These are phyloP conservation scores for Napeogenes inachia DNA, from an alignment of 2,888 invertebrate species.

Conservation along the genomic window DNA sequence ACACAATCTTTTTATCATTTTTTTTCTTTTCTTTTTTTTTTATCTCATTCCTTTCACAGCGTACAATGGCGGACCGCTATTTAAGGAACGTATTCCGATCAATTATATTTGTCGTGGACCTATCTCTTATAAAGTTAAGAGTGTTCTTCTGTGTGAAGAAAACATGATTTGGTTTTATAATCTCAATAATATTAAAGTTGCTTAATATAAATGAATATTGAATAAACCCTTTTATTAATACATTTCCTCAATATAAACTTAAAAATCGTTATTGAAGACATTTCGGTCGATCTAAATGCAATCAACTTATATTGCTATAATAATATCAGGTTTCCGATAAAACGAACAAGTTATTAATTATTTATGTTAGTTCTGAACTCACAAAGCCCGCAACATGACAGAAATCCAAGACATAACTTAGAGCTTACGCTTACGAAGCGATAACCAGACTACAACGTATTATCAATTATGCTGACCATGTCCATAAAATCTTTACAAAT, in stretches of 20 bases:
- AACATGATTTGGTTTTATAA: constrained; percentile 13
- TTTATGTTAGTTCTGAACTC: not conserved
- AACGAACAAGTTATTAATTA: constrained; percentile 5
- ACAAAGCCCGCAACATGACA: constrained; percentile 1
- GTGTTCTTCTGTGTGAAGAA: constrained; percentile 13
- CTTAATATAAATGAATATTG: not conserved
- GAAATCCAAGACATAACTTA: constrained; percentile 4
- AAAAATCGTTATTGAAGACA: no score
- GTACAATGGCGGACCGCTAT: constrained; percentile 69
- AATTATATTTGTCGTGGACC: constrained; percentile 52
- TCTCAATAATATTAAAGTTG: not conserved
- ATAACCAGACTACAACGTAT: constrained; percentile 5
- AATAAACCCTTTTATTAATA: not conserved
- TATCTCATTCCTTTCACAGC: constrained; percentile 56
- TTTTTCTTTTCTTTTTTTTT: constrained; percentile 60
- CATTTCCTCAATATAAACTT: not conserved
- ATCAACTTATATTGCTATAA: not conserved
- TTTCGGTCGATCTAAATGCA: no score
- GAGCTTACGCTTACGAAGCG: constrained; percentile 1
- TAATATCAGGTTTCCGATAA: constrained; percentile 2
- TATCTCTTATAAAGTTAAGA: constrained; percentile 15
- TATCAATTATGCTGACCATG: constrained; percentile 15
- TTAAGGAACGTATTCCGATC: constrained; percentile 66
- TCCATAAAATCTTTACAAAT: constrained; percentile 19
- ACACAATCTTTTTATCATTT: constrained; percentile 63